Conservation (phyloP, 2,797 vertebrate species). For the Linurgus olivaceus region DNA sequence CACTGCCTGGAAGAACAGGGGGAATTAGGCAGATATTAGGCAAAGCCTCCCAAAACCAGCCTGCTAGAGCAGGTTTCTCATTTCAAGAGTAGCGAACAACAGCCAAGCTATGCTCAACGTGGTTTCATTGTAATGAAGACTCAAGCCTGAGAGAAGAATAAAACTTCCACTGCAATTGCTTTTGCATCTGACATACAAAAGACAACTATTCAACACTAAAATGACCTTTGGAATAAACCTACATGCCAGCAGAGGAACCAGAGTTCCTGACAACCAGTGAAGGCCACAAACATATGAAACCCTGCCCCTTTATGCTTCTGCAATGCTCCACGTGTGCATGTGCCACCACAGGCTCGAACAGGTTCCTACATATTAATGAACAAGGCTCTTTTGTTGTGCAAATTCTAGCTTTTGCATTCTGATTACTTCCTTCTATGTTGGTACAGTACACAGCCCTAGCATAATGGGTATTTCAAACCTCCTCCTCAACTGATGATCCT, state of each 20-base stretch:
- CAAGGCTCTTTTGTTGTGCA: neutral
- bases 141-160: neutral
- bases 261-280: neutral
- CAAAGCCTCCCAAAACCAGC: neutral
- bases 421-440: constrained; percentile 1
- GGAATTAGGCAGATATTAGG: neutral
- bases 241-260: neutral
- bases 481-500: neutral
- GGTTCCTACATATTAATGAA: constrained; percentile 6
- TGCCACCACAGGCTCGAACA: neutral
- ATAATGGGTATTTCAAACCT: neutral
- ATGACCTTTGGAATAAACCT: neutral
- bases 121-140: neutral
- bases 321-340: neutral
- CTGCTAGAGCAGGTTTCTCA: neutral
- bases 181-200: neutral
- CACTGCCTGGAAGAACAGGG: neutral
- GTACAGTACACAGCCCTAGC: neutral
- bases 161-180: neutral
- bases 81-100: neutral
- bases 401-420: constrained; percentile 11
- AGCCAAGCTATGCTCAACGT: neutral
- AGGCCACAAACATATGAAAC: neutral
- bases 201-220: neutral
- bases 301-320: neutral